Percentiles rank a stretch among this genome's conserved stretches.
These are phyloP conservation scores for Bursaphelenchus okinawaensis DNA, from an alignment of 2,888 invertebrate species.

Conservation along the genomic window DNA sequence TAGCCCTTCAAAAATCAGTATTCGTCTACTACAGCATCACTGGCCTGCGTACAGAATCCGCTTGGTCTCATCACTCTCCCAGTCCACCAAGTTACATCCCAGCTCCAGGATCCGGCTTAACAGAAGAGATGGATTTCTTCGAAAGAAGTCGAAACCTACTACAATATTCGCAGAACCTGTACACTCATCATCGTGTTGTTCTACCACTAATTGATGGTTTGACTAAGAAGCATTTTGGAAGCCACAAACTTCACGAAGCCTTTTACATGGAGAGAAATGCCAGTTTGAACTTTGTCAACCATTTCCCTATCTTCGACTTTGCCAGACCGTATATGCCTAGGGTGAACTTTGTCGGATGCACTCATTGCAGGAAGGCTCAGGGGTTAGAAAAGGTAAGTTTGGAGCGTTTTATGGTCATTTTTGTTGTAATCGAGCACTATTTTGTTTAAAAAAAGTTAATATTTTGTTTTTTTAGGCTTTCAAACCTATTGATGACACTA, in stretches of 20 bases:
- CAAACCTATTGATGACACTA: too few relatives aligned
- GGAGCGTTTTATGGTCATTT: neutral
- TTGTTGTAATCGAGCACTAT: neutral
- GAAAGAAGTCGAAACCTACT: constrained; percentile 48
- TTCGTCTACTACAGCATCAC: constrained; percentile 57
- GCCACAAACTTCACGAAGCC: constrained; percentile 21
- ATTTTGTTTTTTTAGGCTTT: too few relatives aligned
- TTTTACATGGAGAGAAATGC: constrained; percentile 57
- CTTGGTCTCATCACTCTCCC: constrained; percentile 56
- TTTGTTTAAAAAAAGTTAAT: too few relatives aligned
- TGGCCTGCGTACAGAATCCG: constrained; percentile 54
- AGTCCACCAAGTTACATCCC: constrained; percentile 56
- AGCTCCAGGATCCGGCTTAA: constrained; percentile 55
- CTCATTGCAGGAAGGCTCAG: constrained; percentile 52
- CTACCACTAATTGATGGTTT: constrained; percentile 50
- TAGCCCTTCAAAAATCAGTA: constrained; percentile 34
- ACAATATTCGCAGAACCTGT: constrained; percentile 49
- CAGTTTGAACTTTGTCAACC: constrained; percentile 56
- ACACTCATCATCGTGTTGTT: constrained; percentile 55
- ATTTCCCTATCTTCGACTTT: constrained; percentile 57
- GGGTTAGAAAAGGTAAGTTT: constrained; percentile 36
- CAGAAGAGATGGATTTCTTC: constrained; percentile 50
- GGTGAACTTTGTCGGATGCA: constrained; percentile 56
- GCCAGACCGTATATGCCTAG: constrained; percentile 56
- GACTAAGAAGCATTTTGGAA: constrained; percentile 26